phyloP scores from a whole-genome alignment of 2,113 vertebrate genomes.

The Sinocyclocheilus grahami region DNA sequence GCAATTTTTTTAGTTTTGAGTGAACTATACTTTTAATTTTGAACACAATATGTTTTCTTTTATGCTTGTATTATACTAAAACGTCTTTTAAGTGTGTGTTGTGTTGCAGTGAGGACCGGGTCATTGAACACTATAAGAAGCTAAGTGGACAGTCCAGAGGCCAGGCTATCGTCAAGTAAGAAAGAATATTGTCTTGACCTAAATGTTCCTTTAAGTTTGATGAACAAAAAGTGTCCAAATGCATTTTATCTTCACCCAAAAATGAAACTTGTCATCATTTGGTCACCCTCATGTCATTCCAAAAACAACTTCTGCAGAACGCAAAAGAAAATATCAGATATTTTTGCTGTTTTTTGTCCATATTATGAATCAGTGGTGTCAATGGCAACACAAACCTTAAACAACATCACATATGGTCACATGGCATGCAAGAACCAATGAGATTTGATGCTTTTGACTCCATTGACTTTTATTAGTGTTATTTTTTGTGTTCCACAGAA shows the following conservation, averaged over 20 bases:
- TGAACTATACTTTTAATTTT: not conserved
- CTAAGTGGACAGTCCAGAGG: slow-evolving; percentile 95
- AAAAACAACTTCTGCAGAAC: not conserved
- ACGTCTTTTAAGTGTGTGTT: slow-evolving; percentile 26
- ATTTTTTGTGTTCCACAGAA: not conserved
- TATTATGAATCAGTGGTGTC: not conserved
- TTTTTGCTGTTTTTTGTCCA: not conserved
- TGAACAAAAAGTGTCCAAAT: not conserved
- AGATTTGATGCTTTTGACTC: not conserved
- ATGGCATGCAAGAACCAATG: not conserved
- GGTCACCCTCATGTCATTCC: not conserved
- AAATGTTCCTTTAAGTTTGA: not conserved
- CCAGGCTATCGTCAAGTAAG: slow-evolving; percentile 98
- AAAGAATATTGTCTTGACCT: not conserved
- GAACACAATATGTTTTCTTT: not conserved
- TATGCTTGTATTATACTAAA: not conserved
- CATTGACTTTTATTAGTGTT: not conserved
- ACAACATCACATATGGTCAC: not conserved
- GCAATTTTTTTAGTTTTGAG: not conserved
- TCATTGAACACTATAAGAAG: slow-evolving; percentile 98
- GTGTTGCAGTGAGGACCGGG: slow-evolving; percentile 89
- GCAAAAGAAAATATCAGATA: not conserved
- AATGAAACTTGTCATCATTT: not conserved
- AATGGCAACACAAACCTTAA: not conserved
- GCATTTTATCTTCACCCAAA: not conserved